phyloP scores from a whole-genome alignment of 2,888 invertebrate genomes.

The Gastrophysa polygoni region DNA sequence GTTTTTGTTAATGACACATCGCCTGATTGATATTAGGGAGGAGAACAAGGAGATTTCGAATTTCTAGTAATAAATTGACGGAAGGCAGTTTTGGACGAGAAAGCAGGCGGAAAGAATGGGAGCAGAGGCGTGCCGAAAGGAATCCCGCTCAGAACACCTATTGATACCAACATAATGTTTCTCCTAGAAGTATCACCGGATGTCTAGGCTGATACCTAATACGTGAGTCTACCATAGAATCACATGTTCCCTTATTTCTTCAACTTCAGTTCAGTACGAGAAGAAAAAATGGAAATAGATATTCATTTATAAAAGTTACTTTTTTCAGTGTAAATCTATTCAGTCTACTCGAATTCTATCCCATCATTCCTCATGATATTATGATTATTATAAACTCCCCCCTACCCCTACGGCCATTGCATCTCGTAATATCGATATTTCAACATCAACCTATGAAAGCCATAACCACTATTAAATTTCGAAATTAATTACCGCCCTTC shows the following conservation, averaged over 20 bases:
- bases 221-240: no score
- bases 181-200: no score
- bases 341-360: no score
- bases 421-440: conserved; percentile 19
- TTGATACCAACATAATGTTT: no score
- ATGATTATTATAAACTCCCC: no score
- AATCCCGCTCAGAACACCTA: background rate
- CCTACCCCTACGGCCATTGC: background rate
- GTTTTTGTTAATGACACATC: conserved; percentile 56
- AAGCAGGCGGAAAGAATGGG: background rate
- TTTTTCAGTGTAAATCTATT: no score
- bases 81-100: conserved; percentile 43
- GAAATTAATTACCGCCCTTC: conserved; percentile 46
- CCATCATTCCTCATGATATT: no score
- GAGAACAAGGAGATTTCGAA: conserved; percentile 44
- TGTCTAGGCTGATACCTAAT: no score
- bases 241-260: no score
- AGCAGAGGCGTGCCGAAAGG: background rate
- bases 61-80: conserved; percentile 54
- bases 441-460: conserved; percentile 31
- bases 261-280: no score
- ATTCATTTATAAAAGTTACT: no score
- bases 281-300: no score
- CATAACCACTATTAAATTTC: conserved; percentile 45
- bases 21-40: conserved; percentile 55